Evolutionary conservation across 2,797 vertebrate genomes (phyloP).

Genomic region (Champsocephalus gunnari): DNA sequence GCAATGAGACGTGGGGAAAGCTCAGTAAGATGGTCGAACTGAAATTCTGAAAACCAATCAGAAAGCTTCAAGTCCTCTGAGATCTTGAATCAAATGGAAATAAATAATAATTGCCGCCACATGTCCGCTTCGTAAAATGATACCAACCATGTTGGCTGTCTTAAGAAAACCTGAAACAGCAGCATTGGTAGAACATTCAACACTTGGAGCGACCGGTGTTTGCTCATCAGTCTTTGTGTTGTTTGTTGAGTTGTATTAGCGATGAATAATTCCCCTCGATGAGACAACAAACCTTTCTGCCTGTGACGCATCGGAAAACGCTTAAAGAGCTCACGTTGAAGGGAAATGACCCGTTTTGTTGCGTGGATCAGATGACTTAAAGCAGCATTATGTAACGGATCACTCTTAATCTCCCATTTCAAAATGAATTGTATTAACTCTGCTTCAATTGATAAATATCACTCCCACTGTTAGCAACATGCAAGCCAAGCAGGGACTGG

Average conservation of each 20-base stretch:
- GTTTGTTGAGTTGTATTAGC: background rate
- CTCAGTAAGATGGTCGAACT: background rate
- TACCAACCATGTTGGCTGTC: background rate
- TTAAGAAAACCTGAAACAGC: background rate
- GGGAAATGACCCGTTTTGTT: background rate
- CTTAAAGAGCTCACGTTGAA: background rate
- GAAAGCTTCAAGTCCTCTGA: background rate
- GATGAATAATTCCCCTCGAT: background rate
- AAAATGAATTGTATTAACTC: constrained; percentile 12
- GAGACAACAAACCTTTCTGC: background rate
- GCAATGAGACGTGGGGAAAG: background rate
- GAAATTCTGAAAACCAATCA: background rate
- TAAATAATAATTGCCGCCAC: background rate
- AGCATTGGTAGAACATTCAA: background rate
- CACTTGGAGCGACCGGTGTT: no score
- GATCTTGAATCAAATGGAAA: background rate
- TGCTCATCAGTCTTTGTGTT: accelerated
- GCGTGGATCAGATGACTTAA: background rate
- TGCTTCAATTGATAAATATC: constrained; percentile 35
- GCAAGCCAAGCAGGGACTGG: constrained; percentile 41
- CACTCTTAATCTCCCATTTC: background rate
- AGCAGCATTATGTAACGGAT: background rate
- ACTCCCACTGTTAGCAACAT: constrained; percentile 44
- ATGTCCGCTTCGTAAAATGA: background rate
- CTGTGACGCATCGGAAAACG: background rate